Conservation (phyloP, 2,797 vertebrate genomes). For the Spondyliosoma cantharus region DNA sequence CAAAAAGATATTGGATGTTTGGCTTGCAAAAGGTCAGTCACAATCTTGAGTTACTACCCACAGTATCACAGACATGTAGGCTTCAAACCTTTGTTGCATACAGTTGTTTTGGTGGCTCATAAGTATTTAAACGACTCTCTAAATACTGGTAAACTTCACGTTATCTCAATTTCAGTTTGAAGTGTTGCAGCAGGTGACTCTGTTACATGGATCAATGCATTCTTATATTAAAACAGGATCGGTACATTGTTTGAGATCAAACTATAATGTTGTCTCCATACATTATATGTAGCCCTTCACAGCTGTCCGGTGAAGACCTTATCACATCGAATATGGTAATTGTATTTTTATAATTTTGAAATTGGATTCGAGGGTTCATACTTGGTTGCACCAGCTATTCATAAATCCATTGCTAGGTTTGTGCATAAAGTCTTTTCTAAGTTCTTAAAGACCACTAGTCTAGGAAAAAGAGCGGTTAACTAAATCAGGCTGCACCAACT, state of each 20-base stretch:
- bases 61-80: constrained; percentile 14
- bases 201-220: background rate
- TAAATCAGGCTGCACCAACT: background rate
- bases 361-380: background rate
- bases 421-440: background rate
- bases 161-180: constrained; percentile 20
- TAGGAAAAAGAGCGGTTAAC: constrained; percentile 2
- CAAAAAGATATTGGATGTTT: constrained; percentile 51
- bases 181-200: constrained; percentile 10
- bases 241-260: background rate
- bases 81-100: constrained; percentile 39
- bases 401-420: background rate
- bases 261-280: background rate
- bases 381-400: constrained; percentile 14
- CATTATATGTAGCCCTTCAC: background rate
- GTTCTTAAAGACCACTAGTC: background rate
- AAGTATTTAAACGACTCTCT: constrained; percentile 21
- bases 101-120: constrained; percentile 4
- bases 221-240: background rate
- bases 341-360: background rate
- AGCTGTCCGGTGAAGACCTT: background rate
- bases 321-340: background rate
- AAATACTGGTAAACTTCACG: constrained; percentile 27
- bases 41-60: constrained; percentile 23
- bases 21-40: constrained; percentile 43